phyloP scores from a whole-genome alignment of 2,113 vertebrate species.

The Cyanocitta stelleri region DNA sequence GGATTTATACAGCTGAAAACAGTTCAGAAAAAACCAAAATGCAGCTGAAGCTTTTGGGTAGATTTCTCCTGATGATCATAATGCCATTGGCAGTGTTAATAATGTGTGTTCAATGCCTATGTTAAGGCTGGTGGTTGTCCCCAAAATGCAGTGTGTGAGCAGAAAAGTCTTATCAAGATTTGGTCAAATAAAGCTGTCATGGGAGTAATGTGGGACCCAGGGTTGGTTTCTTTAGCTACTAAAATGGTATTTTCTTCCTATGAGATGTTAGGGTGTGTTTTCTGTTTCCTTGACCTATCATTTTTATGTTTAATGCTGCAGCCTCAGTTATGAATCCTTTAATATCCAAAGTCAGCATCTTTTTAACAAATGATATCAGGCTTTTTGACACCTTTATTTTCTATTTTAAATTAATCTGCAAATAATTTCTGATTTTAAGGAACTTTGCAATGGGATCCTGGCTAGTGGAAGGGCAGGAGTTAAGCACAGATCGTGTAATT shows the following conservation, averaged over 20 bases:
- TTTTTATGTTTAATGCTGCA: background rate
- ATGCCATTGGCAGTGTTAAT: background rate
- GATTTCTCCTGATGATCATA: background rate
- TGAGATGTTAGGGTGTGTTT: background rate
- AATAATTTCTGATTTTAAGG: background rate
- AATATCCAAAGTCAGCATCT: background rate
- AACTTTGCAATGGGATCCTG: background rate
- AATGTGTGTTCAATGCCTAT: background rate
- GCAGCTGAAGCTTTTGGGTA: background rate
- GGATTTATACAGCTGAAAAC: background rate
- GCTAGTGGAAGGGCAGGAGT: background rate
- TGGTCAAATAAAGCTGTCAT: background rate
- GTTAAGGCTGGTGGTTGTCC: background rate
- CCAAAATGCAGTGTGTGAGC: background rate
- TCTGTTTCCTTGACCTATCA: background rate
- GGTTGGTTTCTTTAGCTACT: background rate
- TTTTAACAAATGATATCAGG: background rate
- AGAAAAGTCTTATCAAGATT: background rate
- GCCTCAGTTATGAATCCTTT: background rate
- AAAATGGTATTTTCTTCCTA: background rate
- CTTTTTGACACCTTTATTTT: background rate
- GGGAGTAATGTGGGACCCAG: background rate
- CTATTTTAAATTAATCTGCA: background rate
- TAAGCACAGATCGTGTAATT: background rate
- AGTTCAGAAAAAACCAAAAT: background rate